Base-by-base conservation (phyloP, 2,888 invertebrate species). In the Drosophila kuntzei region DNA sequence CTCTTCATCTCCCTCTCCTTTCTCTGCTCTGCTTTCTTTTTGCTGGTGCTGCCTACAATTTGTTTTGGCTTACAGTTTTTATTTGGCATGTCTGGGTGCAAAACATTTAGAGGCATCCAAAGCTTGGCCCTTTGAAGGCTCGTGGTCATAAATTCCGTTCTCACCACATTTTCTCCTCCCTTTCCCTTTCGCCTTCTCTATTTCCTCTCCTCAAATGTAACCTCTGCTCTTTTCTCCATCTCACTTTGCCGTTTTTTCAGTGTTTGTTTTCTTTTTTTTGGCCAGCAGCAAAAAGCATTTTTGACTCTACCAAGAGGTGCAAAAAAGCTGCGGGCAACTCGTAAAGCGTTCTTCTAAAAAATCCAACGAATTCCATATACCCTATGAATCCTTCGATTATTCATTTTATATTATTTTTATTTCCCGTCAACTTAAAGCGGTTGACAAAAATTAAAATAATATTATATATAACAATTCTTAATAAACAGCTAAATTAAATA, bases 81-180 rank as follows among this genome's bases (percentile, higher is more conserved):
- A 60, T 65, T 76, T 73, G 67, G 66, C 55, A 53, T 67, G 67
- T 64, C 77, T 61, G 64, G 71, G 37, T 59, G 63, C 72, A 76
- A 76, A 75, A 67, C 77, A 75, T 75, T 75, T 76, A 72, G 75
- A 75, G 61, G 18, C 44, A 37, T 32, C 54, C 82, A 74, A 34
- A n/a, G 73, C 77, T 70, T 79, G 88, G 89, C 74, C 89, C 90
- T 87, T 86, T 79, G 80, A 79, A 77, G 85, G 85, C 86, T 83
- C 80, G 73, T 77, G 90, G 86, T 88, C 78, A 90, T 90, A 89
- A 90, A 89, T 89, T 90, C 85, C 83, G 67, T 89, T 87, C 88
- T 83, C 89, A 81, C 89, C 89, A 88, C 89, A 90, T 81, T 89
- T 82, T 64, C 79, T 49, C 65, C 18, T 37, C 27, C 63, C 12